These are phyloP conservation scores for Scolopax bukidnonensis DNA, from an alignment of 2,797 vertebrate genomes.

Conservation along the genomic window DNA sequence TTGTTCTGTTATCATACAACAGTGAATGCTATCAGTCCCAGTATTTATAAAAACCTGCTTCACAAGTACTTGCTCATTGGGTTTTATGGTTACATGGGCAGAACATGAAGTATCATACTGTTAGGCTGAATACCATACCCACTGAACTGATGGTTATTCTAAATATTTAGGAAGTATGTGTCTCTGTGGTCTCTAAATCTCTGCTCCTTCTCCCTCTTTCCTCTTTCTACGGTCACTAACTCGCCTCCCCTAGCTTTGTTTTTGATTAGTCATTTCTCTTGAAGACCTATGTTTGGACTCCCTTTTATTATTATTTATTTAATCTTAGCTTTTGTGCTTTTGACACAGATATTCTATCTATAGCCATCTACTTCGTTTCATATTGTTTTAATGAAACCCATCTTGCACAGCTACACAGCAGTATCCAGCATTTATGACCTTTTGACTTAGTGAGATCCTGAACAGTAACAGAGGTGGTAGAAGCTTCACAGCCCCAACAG, in stretches of 20 bases:
- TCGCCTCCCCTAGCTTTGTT: neutral
- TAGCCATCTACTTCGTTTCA: neutral
- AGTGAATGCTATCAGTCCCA: neutral
- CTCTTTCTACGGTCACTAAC: neutral
- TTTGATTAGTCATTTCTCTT: neutral
- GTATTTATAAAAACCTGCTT: neutral
- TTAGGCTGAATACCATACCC: neutral
- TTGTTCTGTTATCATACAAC: slow-evolving; percentile 2
- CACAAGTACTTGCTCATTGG: neutral
- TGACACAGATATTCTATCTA: neutral
- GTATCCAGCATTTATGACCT: neutral
- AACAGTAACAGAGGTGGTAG: neutral
- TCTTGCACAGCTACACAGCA: neutral
- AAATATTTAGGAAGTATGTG: neutral
- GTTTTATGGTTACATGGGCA: neutral
- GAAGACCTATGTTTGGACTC: neutral
- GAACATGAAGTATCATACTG: neutral
- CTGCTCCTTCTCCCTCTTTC: neutral
- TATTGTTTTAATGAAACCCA: neutral
- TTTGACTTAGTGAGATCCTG: neutral
- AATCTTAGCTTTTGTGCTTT: neutral
- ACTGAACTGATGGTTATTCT: neutral
- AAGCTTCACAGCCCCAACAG: neutral
- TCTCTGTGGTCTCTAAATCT: neutral
- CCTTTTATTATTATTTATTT: neutral